Evolutionary conservation across 2,797 vertebrate genomes (phyloP).

Genomic region (Chrysocyon brachyurus): DNA sequence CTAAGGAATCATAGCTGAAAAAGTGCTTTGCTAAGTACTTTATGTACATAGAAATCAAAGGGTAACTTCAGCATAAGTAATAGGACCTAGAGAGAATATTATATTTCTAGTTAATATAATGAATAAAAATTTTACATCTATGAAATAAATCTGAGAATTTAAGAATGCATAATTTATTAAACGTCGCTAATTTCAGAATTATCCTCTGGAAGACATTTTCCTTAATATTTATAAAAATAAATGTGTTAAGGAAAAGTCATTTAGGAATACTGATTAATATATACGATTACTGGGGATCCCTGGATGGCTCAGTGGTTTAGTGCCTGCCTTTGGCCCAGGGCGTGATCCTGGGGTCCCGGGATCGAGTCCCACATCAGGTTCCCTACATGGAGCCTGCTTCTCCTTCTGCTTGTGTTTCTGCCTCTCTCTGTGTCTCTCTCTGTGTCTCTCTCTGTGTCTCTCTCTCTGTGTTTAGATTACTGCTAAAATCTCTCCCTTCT

Average conservation of each 20-base stretch:
- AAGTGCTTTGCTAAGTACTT: background rate
- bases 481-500: background rate
- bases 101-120: background rate
- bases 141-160: background rate
- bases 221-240: background rate
- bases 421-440: no score
- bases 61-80: background rate
- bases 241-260: background rate
- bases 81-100: background rate
- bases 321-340: no score
- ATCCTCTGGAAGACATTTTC: background rate
- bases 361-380: no score
- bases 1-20: background rate
- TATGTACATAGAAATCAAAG: background rate
- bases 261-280: background rate
- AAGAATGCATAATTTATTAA: background rate
- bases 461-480: background rate
- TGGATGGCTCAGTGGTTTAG: no score
- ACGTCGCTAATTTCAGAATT: background rate
- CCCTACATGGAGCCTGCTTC: no score
- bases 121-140: background rate
- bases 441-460: no score
- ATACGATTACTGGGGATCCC: background rate
- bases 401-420: no score
- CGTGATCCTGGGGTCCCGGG: no score